These are phyloP conservation scores for Scomberomorus guttatus DNA, from an alignment of 2,797 vertebrate genomes.

Conservation along the genomic window DNA sequence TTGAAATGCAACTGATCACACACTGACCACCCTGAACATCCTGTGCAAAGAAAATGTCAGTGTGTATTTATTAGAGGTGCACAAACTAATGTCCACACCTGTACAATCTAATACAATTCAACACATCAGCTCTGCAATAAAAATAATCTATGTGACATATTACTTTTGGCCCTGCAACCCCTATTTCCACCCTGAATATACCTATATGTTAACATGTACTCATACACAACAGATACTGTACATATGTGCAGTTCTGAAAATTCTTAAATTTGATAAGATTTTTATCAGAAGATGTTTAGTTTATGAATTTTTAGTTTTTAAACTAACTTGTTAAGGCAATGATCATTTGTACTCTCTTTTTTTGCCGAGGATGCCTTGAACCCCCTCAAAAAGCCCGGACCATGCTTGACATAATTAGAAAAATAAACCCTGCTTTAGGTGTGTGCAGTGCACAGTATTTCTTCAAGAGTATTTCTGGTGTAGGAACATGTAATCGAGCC, in stretches of 20 bases:
- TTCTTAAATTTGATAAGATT: too few relatives aligned
- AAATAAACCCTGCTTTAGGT: background rate
- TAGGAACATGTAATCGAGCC: slow-evolving; percentile 32
- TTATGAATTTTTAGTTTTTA: too few relatives aligned
- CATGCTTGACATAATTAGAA: background rate
- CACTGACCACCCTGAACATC: background rate
- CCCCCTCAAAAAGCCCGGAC: background rate
- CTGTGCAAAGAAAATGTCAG: background rate
- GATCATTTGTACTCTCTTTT: background rate
- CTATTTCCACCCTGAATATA: too few relatives aligned
- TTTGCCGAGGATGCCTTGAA: background rate
- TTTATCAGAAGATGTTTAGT: background rate
- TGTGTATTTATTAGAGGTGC: background rate
- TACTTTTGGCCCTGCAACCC: too few relatives aligned
- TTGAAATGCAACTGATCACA: background rate
- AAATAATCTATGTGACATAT: background rate
- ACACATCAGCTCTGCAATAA: background rate
- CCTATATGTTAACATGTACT: background rate
- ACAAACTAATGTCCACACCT: background rate
- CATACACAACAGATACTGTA: background rate
- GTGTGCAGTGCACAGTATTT: background rate
- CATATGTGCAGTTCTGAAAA: background rate
- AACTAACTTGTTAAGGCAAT: background rate
- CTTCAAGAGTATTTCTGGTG: slow-evolving; percentile 27
- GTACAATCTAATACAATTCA: too few relatives aligned